Base-by-base conservation (phyloP, 2,797 vertebrate species). In the Brachymystax lenok region DNA sequence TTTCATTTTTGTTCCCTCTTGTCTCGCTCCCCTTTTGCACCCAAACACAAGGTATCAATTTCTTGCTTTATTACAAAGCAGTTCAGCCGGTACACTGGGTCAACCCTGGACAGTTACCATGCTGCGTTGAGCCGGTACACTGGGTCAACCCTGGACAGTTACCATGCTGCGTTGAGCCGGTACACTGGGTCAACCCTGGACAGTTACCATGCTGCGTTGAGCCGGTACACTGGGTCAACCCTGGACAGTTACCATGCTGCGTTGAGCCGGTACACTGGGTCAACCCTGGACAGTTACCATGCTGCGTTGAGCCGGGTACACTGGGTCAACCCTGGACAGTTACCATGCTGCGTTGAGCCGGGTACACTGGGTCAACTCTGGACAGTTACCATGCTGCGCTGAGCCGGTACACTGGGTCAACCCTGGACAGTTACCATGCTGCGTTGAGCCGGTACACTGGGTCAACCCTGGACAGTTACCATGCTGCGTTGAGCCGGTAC, bases 31-130 rank as follows among this genome's bases (percentile, higher is more conserved):
- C 50, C 19, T 56, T 74, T 33, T n/a, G 16, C 59, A 54, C 69
- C 71, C 56, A 54, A 64, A 63, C 67, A 71, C 54, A 73, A 73
- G 40, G 66, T 64, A 77, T 80, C 66, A 74, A 71, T 80, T 77
- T 80, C 66, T 56, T 19, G 30, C 2, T 7, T 69, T 35, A 21
- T 69, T 16, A 69, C 74, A 71, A 68, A 80, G 28, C 56, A 77
- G 40, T 74, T 74, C 35, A 33, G 28, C 67, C 33, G 66, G 24
- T 67, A 10, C 10, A 28, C 24, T 67, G 64, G 17, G 66, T 68
- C 66, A 35, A 30, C 66, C 27, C 64, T 30, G 30, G 30, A 4
- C 30, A 30, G 30, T 4, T 30, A 30, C 28, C 30, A 30, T 30
- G 4, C 4, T 30, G 30, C 4, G 40, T 73, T 74, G 51, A 30